phyloP scores from a whole-genome alignment of 2,113 vertebrate genomes.

The Hepsetus odoe region DNA sequence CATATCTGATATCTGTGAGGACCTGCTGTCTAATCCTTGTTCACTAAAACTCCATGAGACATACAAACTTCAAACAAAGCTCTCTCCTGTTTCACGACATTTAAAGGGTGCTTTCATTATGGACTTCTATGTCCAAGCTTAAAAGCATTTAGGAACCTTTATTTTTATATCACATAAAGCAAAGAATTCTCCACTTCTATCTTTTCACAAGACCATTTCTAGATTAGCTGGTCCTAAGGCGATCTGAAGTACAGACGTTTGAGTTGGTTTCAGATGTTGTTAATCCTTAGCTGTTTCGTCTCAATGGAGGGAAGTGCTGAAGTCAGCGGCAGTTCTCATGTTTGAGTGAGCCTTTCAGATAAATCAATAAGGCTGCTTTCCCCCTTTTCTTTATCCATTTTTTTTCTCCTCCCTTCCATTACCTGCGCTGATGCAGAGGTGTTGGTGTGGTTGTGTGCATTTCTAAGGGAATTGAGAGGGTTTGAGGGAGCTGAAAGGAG shows the following conservation, averaged over 20 bases:
- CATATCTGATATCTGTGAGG: not conserved
- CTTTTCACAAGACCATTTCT: constrained; percentile 38
- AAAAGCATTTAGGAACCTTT: not conserved
- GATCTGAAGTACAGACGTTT: constrained; percentile 46
- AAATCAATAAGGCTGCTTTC: constrained; percentile 60
- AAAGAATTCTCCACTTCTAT: constrained; percentile 11
- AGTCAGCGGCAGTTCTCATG: constrained; percentile 57
- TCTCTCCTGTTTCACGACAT: too few relatives aligned
- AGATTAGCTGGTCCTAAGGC: constrained; percentile 56
- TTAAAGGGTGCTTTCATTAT: too few relatives aligned
- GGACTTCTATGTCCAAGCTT: not conserved
- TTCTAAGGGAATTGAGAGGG: constrained; percentile 1
- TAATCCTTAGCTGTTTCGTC: constrained; percentile 56
- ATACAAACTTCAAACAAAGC: not conserved
- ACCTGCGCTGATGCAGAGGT: constrained; percentile 46
- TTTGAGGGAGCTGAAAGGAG: not conserved
- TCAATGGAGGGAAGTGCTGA: constrained; percentile 56
- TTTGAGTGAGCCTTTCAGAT: constrained; percentile 60
- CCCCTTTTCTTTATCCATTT: constrained; percentile 48
- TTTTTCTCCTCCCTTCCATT: constrained; percentile 46
- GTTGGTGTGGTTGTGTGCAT: constrained; percentile 23
- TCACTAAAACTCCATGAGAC: not conserved
- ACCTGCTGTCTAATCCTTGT: not conserved
- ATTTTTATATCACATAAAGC: constrained; percentile 1
- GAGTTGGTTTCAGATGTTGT: constrained; percentile 57